phyloP scores from a whole-genome alignment of 2,797 vertebrate genomes.

The Erpetoichthys calabaricus region DNA sequence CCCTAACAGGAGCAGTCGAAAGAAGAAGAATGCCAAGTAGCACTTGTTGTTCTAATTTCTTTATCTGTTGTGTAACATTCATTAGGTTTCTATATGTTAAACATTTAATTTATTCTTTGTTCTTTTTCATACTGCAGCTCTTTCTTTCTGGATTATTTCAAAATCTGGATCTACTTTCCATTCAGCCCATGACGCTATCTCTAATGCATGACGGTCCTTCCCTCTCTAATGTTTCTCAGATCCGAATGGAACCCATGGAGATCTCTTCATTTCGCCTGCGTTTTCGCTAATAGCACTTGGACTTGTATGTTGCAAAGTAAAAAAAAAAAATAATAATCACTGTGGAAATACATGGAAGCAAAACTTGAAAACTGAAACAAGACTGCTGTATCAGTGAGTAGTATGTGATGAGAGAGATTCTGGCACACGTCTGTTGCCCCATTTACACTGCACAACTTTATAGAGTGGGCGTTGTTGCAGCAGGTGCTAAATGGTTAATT shows the following conservation, averaged over 20 bases:
- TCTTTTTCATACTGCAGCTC: conserved; percentile 40
- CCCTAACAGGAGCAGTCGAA: no score
- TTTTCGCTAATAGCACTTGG: conserved; percentile 51
- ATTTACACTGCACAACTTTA: no score
- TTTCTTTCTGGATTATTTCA: conserved; percentile 65
- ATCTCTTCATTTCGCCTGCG: conserved; percentile 79
- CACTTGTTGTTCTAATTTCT: not conserved
- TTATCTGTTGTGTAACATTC: not conserved
- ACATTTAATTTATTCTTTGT: no score
- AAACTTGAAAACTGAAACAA: no score
- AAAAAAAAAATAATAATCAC: no score
- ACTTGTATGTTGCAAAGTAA: no score
- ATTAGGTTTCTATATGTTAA: not conserved
- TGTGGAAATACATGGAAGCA: no score
- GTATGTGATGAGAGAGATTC: no score
- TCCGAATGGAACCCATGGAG: conserved; percentile 86
- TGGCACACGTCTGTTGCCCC: no score
- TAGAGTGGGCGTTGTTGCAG: not conserved
- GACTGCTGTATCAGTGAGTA: no score
- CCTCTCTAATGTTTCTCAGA: conserved; percentile 55
- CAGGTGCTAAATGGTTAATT: not conserved
- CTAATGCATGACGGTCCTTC: conserved; percentile 67
- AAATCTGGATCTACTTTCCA: conserved; percentile 67
- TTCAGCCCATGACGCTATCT: conserved; percentile 80
- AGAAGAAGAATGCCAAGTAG: no score